Conservation (phyloP, 1,140 invertebrate species). For the Lethrus apterus region DNA sequence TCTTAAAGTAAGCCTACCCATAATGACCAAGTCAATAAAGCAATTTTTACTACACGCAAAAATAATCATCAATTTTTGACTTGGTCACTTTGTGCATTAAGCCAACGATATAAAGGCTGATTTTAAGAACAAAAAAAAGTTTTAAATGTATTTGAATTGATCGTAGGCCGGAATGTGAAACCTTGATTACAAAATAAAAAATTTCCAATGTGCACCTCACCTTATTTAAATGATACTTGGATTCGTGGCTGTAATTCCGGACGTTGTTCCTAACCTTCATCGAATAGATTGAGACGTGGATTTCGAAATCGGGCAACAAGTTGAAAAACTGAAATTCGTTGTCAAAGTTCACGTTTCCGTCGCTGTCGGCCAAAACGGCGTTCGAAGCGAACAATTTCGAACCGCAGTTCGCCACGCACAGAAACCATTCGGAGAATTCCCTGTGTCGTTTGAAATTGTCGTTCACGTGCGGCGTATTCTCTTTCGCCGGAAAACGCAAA, state of each 20-base stretch:
- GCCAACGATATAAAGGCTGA: no score
- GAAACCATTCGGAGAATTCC: conserved; percentile 25
- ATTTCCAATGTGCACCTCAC: conserved; percentile 4
- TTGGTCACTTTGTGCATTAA: no score
- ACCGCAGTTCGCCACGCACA: conserved; percentile 33
- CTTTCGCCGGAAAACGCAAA: conserved; percentile 15
- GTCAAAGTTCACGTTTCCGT: conserved; percentile 27
- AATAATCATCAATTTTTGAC: no score
- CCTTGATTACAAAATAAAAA: not conserved
- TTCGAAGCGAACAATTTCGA: conserved; percentile 33
- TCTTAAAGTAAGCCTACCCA: no score
- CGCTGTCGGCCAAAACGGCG: conserved; percentile 24
- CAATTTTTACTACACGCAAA: no score
- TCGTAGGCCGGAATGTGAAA: not conserved
- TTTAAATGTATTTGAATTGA: not conserved
- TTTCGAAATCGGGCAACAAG: conserved; percentile 35
- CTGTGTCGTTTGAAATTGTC: not conserved
- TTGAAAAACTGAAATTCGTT: conserved; percentile 29
- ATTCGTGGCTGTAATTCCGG: conserved; percentile 9
- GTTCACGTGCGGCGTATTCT: not conserved
- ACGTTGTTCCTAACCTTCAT: conserved; percentile 23
- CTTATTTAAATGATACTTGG: conserved; percentile 30
- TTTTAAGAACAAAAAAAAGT: not conserved
- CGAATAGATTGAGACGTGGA: conserved; percentile 31
- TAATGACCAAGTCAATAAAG: no score